These are phyloP conservation scores for Halictus quadricinctus DNA, from an alignment of 2,888 invertebrate genomes.

Conservation along the genomic window DNA sequence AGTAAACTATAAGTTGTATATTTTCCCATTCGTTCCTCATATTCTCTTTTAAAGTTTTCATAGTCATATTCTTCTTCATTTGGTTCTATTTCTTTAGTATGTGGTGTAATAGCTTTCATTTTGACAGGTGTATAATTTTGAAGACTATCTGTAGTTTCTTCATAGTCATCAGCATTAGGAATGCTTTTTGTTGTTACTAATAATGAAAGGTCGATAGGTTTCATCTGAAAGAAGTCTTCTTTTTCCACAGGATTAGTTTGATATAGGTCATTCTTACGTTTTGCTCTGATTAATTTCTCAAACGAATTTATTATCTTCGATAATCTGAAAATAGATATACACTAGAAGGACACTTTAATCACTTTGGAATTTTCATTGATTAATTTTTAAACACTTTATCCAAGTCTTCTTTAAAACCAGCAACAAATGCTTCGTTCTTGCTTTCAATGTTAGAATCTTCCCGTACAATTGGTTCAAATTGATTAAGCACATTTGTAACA, in stretches of 20 bases:
- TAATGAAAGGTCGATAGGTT: neutral
- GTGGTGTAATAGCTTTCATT: neutral
- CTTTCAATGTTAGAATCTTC: conserved; percentile 52
- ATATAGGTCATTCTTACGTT: neutral
- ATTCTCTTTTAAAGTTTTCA: conserved; percentile 82
- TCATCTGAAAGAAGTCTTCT: conserved; percentile 22
- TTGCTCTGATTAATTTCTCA: neutral
- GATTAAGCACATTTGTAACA: conserved; percentile 34
- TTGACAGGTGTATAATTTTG: neutral
- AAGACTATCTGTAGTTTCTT: neutral
- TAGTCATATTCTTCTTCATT: conserved; percentile 80
- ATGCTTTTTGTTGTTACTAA: conserved; percentile 3
- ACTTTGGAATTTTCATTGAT: neutral
- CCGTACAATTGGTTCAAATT: conserved; percentile 47
- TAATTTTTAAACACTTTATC: conserved; percentile 65
- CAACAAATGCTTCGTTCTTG: conserved; percentile 69
- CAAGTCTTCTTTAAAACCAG: conserved; percentile 73
- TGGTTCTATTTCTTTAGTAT: conserved; percentile 30
- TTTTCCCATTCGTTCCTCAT: conserved; percentile 80
- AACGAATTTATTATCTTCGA: conserved; percentile 3
- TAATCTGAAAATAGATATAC: conserved; percentile 31
- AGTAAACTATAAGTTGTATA: conserved; percentile 79
- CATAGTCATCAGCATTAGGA: neutral
- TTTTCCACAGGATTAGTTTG: conserved; percentile 3
- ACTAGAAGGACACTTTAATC: conserved; percentile 19